A percentile compares a stretch with the other conserved stretches of the same genome.
Evolutionary conservation across 2,113 vertebrate genomes (phyloP).

Genomic region (Tautogolabrus adspersus): DNA sequence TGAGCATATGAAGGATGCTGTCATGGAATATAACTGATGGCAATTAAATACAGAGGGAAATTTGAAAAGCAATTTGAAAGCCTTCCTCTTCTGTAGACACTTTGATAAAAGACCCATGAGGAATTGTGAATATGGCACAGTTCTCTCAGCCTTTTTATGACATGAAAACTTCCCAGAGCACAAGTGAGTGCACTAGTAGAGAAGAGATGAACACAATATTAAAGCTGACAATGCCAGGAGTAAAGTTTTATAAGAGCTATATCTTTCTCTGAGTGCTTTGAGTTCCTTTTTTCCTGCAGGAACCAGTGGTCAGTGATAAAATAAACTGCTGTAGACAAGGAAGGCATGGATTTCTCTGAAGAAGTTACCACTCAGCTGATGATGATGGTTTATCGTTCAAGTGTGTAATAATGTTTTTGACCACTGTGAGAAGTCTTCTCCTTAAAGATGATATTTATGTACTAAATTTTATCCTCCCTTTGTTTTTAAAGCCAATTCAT

Average conservation of each 20-base stretch:
- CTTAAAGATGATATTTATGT: too few species aligned
- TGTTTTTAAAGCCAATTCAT: too few species aligned
- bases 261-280: constrained; percentile 2
- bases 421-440: too few species aligned
- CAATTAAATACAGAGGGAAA: neutral
- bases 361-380: neutral
- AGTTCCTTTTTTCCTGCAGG: neutral
- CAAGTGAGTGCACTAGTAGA: neutral
- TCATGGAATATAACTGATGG: neutral
- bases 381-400: neutral
- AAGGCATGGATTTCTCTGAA: constrained; percentile 28
- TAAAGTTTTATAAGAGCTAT: constrained; percentile 6
- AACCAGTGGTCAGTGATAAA: constrained; percentile 10
- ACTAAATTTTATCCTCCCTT: too few species aligned
- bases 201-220: neutral
- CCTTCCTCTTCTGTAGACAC: neutral
- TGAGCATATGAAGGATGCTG: neutral
- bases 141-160: neutral
- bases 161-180: neutral
- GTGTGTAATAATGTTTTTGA: too few species aligned
- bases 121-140: neutral
- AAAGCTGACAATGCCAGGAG: constrained; percentile 7
- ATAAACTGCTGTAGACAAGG: constrained; percentile 9
- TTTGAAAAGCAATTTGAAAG: neutral
- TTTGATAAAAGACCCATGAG: constrained; percentile 1